Evolutionary conservation across 2,888 invertebrate species (phyloP).

Genomic region (Chrysodeixis includens): DNA sequence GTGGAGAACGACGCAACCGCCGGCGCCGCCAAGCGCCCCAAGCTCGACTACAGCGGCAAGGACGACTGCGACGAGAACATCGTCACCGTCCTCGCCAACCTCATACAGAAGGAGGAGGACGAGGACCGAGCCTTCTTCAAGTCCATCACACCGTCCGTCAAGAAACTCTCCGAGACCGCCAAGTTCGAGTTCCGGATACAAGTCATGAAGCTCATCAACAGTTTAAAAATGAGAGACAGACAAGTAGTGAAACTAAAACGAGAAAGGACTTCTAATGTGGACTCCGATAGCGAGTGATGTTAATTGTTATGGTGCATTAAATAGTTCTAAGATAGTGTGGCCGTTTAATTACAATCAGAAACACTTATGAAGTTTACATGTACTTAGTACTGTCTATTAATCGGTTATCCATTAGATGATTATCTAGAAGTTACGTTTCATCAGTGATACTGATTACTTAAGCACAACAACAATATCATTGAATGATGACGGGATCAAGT

Average conservation of each 20-base stretch:
- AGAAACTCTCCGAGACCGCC: constrained; percentile 67
- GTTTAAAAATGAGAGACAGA: constrained; percentile 63
- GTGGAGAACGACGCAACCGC: constrained; percentile 31
- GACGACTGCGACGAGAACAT: constrained; percentile 63
- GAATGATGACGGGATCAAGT: constrained; percentile 1
- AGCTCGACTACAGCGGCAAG: constrained; percentile 52
- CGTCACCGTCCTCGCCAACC: constrained; percentile 67
- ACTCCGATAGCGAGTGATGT: constrained; percentile 50
- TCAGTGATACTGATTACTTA: background rate
- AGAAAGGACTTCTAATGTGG: constrained; percentile 44
- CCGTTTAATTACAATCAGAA: background rate
- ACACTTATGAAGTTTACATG: background rate
- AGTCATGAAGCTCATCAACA: constrained; percentile 73
- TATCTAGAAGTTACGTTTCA: background rate
- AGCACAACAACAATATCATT: background rate
- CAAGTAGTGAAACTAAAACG: constrained; percentile 45
- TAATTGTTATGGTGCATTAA: constrained; percentile 13
- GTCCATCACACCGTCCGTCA: constrained; percentile 76
- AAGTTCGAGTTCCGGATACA: constrained; percentile 77
- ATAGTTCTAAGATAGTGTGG: constrained; percentile 26
- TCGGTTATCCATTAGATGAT: background rate
- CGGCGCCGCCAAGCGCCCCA: constrained; percentile 54
- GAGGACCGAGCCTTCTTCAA: constrained; percentile 80
- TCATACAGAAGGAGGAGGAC: constrained; percentile 78
- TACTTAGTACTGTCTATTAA: background rate